Percentiles rank a stretch among this genome's conserved stretches.
phyloP scores from a whole-genome alignment of 1,140 invertebrate genomes.

The Apolygus lucorum region DNA sequence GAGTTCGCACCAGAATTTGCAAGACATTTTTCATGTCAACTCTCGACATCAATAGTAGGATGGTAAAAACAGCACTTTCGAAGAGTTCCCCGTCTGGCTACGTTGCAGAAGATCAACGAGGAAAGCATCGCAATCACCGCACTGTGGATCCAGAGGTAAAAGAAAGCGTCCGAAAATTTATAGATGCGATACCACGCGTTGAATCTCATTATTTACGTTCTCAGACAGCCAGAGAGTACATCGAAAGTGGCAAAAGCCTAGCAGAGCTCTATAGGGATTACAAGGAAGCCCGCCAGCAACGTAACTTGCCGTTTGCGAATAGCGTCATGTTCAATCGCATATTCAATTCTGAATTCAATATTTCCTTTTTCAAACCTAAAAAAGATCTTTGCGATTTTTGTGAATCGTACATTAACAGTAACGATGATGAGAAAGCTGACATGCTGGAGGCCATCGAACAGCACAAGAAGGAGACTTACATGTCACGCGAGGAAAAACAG shows the following conservation, averaged over 20 bases:
- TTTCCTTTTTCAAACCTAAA: constrained; percentile 32
- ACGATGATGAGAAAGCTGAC: not conserved
- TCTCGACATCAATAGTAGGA: too few species aligned
- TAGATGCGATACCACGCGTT: constrained; percentile 26
- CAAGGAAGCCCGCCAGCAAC: constrained; percentile 3
- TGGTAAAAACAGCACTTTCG: too few species aligned
- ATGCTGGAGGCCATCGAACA: not conserved
- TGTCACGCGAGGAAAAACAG: not conserved
- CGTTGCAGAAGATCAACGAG: too few species aligned
- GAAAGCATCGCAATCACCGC: too few species aligned
- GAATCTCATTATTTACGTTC: constrained; percentile 24
- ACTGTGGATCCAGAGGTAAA: too few species aligned
- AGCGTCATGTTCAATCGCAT: constrained; percentile 26
- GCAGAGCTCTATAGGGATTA: constrained; percentile 28
- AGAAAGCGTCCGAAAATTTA: constrained; percentile 16
- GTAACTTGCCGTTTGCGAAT: constrained; percentile 27
- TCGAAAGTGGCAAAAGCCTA: constrained; percentile 27
- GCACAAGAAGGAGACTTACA: not conserved
- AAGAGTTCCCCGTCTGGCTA: too few species aligned
- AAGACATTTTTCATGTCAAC: too few species aligned
- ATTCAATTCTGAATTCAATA: constrained; percentile 31
- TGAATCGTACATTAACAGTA: constrained; percentile 24
- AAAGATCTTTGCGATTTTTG: constrained; percentile 33
- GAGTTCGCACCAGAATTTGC: too few species aligned
- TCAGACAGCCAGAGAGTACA: constrained; percentile 26